Base-by-base conservation (phyloP, 1,140 invertebrate genomes). In the Gonioctena quinquepunctata region DNA sequence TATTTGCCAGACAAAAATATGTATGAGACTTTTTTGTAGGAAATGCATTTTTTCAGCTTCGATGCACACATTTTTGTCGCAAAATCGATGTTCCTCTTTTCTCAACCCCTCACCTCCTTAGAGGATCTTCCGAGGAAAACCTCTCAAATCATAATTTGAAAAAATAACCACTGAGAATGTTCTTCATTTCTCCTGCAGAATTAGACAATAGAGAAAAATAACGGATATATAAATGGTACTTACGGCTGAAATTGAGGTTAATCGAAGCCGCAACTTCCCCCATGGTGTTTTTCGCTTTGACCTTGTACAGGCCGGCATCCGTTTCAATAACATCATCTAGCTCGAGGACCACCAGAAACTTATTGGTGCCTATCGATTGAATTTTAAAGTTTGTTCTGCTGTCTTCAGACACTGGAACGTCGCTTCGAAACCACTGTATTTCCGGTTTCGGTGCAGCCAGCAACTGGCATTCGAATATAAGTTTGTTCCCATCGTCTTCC, bases 241-340 rank as follows among this genome's bases (percentile, higher is more conserved):
- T 87, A 98, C 96, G 95, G 85, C 95, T 96, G 84, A 99, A 98
- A 89, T 99, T 99, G 81, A 99, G 90, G 85, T 98, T 99, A 85
- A 99, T 98, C 78, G 96, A 98, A 74, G 96, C 96, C 69, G 96
- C 93, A 81, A 98, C 96, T 89, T 99, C 96, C 81, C 97, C 97
- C 87, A 95, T 94, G 85, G 94, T 96, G 85, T 99, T 99, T 85
- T 96, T 97, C 76, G 97, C 97, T 85, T 96, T 96, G 80, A 99
- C 96, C 86, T 97, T 97, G 88, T 99, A 99, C 64, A 97, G 91
- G 79, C 97, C 97, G 71, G 95, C 96, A 85, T 99, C 97, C 21
- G 91, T 92, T 89, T 98, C 96, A 83, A 96, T 91, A 76, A 98
- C 96, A 84, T 97, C 95, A 83, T 96, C 93, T 77, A 99, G 88